phyloP scores from a whole-genome alignment of 2,888 invertebrate genomes.

The Eilema depressum region DNA sequence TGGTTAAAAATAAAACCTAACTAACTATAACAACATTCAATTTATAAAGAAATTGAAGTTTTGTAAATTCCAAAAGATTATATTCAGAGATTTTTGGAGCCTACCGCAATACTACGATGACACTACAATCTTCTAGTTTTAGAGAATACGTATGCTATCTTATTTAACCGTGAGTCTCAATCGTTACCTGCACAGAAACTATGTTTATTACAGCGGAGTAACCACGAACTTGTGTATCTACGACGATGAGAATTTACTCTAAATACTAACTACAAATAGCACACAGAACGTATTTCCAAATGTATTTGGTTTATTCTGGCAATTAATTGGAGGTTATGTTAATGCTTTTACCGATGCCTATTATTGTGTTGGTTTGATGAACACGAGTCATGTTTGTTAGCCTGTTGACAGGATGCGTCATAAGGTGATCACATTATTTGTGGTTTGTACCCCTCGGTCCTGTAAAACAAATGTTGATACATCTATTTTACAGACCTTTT shows the following conservation, averaged over 20 bases:
- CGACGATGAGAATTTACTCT: conserved; percentile 72
- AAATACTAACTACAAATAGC: conserved; percentile 69
- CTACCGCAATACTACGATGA: too few relatives aligned
- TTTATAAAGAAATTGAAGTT: too few relatives aligned
- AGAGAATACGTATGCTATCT: conserved; percentile 15
- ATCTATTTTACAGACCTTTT: neutral
- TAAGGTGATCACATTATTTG: neutral
- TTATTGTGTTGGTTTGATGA: neutral
- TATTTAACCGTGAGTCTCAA: conserved; percentile 60
- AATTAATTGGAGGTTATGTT: conserved; percentile 36
- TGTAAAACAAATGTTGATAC: neutral
- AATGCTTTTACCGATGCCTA: neutral
- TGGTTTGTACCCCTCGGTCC: neutral
- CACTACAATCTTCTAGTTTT: neutral
- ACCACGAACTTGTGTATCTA: conserved; percentile 71
- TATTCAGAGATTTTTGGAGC: too few relatives aligned
- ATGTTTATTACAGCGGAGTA: conserved; percentile 77
- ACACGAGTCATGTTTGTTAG: neutral
- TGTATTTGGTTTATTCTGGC: conserved; percentile 55
- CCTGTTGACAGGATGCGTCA: neutral
- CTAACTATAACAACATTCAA: too few relatives aligned
- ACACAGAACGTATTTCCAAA: conserved; percentile 59
- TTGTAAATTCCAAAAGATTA: too few relatives aligned
- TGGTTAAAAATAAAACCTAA: too few relatives aligned
- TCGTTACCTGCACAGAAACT: conserved; percentile 78